These are phyloP conservation scores for Anoplolepis gracilipes DNA, from an alignment of 1,140 invertebrate genomes.

Conservation along the genomic window DNA sequence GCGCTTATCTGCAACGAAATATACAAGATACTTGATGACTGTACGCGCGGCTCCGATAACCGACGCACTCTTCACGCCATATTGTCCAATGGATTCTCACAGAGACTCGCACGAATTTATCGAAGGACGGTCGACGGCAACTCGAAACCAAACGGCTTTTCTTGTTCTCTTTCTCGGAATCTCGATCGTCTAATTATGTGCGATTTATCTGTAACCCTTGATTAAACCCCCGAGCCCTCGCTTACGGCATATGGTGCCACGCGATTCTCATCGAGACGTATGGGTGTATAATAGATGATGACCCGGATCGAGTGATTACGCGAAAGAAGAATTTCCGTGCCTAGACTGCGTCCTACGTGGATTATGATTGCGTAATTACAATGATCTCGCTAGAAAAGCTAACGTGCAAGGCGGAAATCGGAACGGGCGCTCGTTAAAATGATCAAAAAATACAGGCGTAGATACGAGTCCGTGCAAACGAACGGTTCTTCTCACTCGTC, in stretches of 20 bases:
- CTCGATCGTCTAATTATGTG: neutral
- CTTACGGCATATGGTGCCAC: neutral
- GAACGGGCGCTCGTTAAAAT: constrained; percentile 56
- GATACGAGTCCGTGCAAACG: constrained; percentile 24
- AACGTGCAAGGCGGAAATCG: constrained; percentile 36
- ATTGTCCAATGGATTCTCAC: constrained; percentile 57
- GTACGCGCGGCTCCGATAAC: neutral
- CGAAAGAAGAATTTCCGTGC: constrained; percentile 30
- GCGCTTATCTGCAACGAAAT: constrained; percentile 76
- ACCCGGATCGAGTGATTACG: neutral
- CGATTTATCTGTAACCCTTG: neutral
- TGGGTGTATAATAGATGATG: neutral
- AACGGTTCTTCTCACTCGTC: constrained; percentile 61
- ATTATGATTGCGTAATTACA: constrained; percentile 37
- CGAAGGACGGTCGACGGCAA: neutral
- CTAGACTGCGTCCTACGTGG: constrained; percentile 13
- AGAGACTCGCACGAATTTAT: neutral
- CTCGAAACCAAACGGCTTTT: too few relatives aligned
- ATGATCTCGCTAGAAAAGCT: constrained; percentile 17
- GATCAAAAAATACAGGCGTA: constrained; percentile 56
- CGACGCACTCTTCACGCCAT: constrained; percentile 67
- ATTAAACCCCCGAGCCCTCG: neutral
- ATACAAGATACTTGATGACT: constrained; percentile 70
- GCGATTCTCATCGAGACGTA: neutral
- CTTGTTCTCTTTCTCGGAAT: neutral